Evolutionary conservation across 1,140 invertebrate species (phyloP), one percentile per base, ranked within the genome.

Genomic region (Dufourea novaeangliae): DNA sequence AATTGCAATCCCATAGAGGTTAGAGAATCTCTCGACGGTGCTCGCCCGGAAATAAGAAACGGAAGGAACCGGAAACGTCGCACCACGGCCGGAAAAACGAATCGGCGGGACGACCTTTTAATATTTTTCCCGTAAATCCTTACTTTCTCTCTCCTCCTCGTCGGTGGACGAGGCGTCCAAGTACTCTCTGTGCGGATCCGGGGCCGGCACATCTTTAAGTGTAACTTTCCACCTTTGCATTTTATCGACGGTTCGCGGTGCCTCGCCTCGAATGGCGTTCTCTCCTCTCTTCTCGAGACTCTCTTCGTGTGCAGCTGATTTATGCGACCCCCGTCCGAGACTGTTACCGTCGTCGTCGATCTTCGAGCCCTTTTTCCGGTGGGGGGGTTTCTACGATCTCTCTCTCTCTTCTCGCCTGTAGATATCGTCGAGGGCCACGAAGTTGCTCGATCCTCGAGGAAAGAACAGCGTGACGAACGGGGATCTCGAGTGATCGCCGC

Each of bases 111-210:
- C 12, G 14, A 27, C 68, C 63, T 84, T 89, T 90, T 88, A 90
- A 87, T 87, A 90, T 87, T 86, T 90, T 86, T 84, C 71, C 69
- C 78, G 81, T 83, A 88, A 88, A 89, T 88, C 87, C n/a, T 91
- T 83, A 90, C 90, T 80, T 85, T 69, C 85, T 62, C 39, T 67
- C 52, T 86, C 80, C 66, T 80, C 86, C 29, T 91, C 91, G 81
- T 91, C 90, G 82, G 85, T 88, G 83, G 83, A 90, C 79, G 87
- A 80, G 67, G 90, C 90, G 80, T 92, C 89, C 86, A 92, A 92
- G 83, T 91, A 91, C 86, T 89, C 90, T 72, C 88, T 85, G 69
- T 68, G 88, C 34, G 85, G 82, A 80, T 90, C 85, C 80, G 83
- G 52, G 64, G 67, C 46, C 82, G 85, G 83, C 83, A 88, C 88